Percentiles rank a stretch among this genome's conserved stretches.
Evolutionary conservation across 2,888 invertebrate genomes (phyloP).

Genomic region (Microctonus brassicae): DNA sequence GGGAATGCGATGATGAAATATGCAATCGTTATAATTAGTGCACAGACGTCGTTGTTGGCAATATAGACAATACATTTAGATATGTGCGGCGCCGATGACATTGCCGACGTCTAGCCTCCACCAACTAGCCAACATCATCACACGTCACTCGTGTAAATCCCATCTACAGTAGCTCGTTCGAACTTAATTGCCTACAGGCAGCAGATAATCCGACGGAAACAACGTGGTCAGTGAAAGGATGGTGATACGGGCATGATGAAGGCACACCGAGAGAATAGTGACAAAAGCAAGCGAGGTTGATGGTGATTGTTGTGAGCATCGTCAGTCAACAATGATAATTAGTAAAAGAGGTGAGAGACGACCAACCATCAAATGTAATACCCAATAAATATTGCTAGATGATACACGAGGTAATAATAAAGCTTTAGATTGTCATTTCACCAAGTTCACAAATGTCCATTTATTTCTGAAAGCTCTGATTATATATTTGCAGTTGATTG

Average conservation of each 20-base stretch:
- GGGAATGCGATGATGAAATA: conserved; percentile 17
- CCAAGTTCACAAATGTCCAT: no score
- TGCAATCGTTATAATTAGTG: conserved; percentile 22
- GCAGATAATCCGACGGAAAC: conserved; percentile 41
- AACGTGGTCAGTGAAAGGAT: not conserved
- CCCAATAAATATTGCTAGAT: not conserved
- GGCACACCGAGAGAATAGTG: not conserved
- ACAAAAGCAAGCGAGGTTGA: not conserved
- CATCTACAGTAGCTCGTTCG: conserved; percentile 28
- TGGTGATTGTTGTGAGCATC: not conserved
- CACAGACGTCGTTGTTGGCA: conserved; percentile 11
- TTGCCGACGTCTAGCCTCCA: conserved; percentile 23
- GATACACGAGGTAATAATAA: not conserved
- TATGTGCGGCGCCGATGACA: conserved; percentile 13
- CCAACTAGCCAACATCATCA: not conserved
- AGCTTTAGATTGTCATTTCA: not conserved
- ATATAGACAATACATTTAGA: not conserved
- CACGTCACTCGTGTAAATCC: conserved; percentile 26
- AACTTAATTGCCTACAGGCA: conserved; percentile 45
- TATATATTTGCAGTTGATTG: not conserved
- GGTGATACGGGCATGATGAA: conserved; percentile 17
- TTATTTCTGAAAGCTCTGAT: not conserved
- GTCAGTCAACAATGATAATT: not conserved
- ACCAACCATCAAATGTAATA: not conserved
- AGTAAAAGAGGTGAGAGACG: not conserved